Evolutionary conservation across 2,797 vertebrate species (phyloP).

Genomic region (Sebastiscus tertius): DNA sequence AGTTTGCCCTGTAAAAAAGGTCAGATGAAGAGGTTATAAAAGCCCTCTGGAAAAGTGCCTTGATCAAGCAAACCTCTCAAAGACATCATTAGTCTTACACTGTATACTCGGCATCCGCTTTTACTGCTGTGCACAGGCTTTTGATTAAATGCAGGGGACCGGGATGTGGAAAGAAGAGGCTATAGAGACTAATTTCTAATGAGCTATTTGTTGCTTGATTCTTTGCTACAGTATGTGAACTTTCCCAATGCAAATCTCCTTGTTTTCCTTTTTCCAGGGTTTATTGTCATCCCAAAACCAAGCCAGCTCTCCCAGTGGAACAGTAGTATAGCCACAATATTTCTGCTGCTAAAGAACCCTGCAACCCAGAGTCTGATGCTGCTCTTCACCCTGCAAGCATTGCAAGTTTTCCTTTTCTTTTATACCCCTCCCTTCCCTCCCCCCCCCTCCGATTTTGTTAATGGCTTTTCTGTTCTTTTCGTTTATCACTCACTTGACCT

Average conservation of each 20-base stretch:
- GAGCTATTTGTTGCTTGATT: conserved; percentile 65
- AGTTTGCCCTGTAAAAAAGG: background rate
- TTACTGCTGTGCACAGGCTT: conserved; percentile 34
- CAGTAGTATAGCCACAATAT: conserved; percentile 93
- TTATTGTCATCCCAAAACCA: conserved; percentile 95
- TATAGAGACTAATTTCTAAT: conserved; percentile 42
- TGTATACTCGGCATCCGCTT: conserved; percentile 23
- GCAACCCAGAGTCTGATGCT: conserved; percentile 89
- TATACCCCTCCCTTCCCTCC: conserved; percentile 26
- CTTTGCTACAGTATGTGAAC: conserved; percentile 70
- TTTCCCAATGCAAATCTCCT: conserved; percentile 82
- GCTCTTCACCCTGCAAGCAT: conserved; percentile 88
- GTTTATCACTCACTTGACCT: conserved; percentile 69
- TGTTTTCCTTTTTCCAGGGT: conserved; percentile 93
- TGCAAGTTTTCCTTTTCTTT: conserved; percentile 82
- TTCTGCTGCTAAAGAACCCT: conserved; percentile 89
- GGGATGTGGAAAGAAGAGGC: conserved; percentile 21
- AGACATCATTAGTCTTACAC: conserved; percentile 33
- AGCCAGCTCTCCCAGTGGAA: conserved; percentile 97
- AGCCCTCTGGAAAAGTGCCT: conserved; percentile 42
- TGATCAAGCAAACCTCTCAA: conserved; percentile 44
- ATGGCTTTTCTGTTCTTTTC: conserved; percentile 62
- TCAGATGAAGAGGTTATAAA: background rate
- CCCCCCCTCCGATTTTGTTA: conserved; percentile 47
- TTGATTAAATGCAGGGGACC: conserved; percentile 30